Conservation (phyloP, 2,797 vertebrate species). For the Gadopsis marmoratus region DNA sequence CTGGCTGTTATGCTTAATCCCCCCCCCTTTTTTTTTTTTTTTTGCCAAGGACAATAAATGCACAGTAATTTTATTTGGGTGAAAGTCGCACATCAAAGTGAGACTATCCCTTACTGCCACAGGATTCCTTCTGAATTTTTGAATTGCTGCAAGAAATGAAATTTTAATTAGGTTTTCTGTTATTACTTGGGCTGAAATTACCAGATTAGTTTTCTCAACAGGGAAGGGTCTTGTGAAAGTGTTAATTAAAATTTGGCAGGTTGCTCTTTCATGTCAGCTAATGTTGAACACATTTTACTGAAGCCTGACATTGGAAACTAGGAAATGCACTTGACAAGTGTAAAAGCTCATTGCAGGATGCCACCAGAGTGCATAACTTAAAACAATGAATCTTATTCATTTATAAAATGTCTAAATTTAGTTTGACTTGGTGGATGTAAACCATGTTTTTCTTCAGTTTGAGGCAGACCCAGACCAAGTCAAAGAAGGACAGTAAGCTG, state of each 20-base stretch:
- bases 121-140: background rate
- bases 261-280: background rate
- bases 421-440: background rate
- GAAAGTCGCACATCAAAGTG: background rate
- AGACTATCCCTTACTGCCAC: background rate
- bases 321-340: background rate
- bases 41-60: background rate
- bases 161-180: conserved; percentile 3
- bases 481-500: conserved; percentile 92
- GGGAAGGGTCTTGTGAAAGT: background rate
- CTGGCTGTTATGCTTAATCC: background rate
- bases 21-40: background rate
- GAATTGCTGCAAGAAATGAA: background rate
- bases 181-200: background rate
- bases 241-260: background rate
- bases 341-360: background rate
- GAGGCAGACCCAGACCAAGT: conserved; percentile 90
- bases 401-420: background rate
- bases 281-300: background rate
- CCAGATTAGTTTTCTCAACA: background rate
- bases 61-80: background rate
- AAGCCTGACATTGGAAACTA: background rate
- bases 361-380: background rate
- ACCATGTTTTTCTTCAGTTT: conserved; percentile 72
- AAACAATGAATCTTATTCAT: background rate